Percentiles rank a stretch among this genome's conserved stretches.
Conservation (phyloP, 1,140 invertebrate species). For the Theocolax elegans region DNA sequence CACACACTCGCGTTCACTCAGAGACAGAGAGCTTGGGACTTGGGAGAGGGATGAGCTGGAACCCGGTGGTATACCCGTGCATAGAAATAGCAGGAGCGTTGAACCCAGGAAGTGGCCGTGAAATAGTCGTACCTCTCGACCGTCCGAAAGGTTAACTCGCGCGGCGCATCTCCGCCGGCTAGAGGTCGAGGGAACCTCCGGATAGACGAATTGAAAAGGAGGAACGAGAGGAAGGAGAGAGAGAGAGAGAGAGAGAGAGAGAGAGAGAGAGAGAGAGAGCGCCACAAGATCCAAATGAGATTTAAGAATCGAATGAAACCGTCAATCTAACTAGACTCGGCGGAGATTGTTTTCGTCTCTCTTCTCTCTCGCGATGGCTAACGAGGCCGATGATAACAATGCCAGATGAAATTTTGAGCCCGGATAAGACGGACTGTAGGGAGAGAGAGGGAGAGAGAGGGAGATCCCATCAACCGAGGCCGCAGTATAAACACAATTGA, state of each 20-base stretch:
- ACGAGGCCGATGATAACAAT: background rate
- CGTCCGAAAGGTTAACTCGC: constrained; percentile 60
- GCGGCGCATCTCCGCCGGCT: constrained; percentile 48
- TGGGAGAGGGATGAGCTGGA: constrained; percentile 1
- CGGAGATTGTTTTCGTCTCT: background rate
- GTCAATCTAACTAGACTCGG: background rate
- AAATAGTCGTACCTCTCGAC: constrained; percentile 58
- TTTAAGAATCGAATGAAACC: constrained; percentile 9
- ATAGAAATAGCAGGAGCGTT: constrained; percentile 62
- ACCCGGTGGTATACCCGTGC: constrained; percentile 48
- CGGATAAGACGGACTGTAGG: background rate
- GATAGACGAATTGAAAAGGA: constrained; percentile 33
- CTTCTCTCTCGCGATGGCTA: background rate
- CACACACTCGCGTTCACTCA: background rate
- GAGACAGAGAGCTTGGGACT: constrained; percentile 26
- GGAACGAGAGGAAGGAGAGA: background rate
- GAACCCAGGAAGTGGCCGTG: constrained; percentile 65
- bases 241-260: background rate
- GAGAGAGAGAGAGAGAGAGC: background rate
- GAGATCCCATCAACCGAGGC: background rate
- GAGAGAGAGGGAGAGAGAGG: background rate
- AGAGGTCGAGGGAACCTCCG: constrained; percentile 37
- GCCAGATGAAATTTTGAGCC: background rate
- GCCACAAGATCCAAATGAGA: constrained; percentile 24
- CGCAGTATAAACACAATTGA: constrained; percentile 1